phyloP scores from a whole-genome alignment of 2,113 vertebrate species.

The Tenebrosternarchus preto region DNA sequence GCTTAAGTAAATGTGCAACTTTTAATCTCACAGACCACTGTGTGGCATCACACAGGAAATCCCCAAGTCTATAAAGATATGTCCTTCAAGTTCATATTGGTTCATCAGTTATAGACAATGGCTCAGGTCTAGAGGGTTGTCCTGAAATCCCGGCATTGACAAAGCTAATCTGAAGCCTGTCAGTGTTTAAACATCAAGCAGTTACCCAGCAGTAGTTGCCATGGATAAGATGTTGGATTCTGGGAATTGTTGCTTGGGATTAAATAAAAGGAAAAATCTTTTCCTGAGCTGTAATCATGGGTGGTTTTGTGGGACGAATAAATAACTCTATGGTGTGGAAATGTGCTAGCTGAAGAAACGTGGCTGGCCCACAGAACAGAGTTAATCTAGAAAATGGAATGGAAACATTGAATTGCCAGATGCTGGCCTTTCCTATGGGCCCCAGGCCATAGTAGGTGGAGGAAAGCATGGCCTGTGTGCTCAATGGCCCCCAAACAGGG shows the following conservation, averaged over 20 bases:
- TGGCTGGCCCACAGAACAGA: constrained; percentile 20
- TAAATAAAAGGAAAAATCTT: constrained; percentile 16
- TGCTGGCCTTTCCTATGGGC: constrained; percentile 13
- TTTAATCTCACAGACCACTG: constrained; percentile 34
- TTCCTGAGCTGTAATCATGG: neutral
- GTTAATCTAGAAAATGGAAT: constrained; percentile 34
- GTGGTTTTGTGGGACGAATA: neutral
- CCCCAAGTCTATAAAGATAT: neutral
- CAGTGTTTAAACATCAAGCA: constrained; percentile 5
- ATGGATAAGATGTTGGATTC: constrained; percentile 33
- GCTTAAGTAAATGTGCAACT: neutral
- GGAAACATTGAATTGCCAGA: constrained; percentile 26
- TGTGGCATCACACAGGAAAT: constrained; percentile 12
- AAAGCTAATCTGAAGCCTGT: neutral
- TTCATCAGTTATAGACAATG: constrained; percentile 23
- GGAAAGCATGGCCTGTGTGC: constrained; percentile 13
- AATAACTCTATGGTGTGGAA: constrained; percentile 34
- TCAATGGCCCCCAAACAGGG: constrained; percentile 25
- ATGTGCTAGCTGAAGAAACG: constrained; percentile 21
- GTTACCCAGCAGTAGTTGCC: constrained; percentile 6
- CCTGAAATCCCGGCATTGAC: constrained; percentile 1
- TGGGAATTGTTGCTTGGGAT: constrained; percentile 53
- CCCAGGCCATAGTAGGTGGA: constrained; percentile 32
- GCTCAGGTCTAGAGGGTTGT: neutral
- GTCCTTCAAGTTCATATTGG: neutral